Evolutionary conservation across 2,888 invertebrate species (phyloP).

Genomic region (Drosophila lacicola): DNA sequence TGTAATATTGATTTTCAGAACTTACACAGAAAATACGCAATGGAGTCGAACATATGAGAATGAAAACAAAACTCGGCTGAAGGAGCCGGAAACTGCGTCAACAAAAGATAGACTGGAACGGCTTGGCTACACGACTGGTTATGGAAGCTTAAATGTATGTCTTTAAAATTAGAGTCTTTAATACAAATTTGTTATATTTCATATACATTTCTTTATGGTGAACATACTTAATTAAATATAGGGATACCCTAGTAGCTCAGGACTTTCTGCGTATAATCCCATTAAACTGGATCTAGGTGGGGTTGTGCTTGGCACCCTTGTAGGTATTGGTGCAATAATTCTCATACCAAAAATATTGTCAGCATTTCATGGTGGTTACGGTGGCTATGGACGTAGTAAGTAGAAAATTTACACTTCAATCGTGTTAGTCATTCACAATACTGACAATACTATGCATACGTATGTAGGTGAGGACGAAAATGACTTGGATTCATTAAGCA

Average conservation of each 20-base stretch:
- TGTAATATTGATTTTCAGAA: conserved; percentile 43
- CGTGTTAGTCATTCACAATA: not conserved
- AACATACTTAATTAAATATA: conserved; percentile 28
- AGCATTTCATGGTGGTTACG: conserved; percentile 89
- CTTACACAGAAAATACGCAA: conserved; percentile 72
- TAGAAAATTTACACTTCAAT: not conserved
- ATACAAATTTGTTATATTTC: not conserved
- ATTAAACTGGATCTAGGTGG: conserved; percentile 93
- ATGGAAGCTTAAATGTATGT: conserved; percentile 82
- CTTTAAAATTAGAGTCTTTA: conserved; percentile 38
- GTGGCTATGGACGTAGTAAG: conserved; percentile 88
- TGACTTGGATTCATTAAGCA: conserved; percentile 87
- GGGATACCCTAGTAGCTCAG: conserved; percentile 85
- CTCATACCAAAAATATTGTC: conserved; percentile 92
- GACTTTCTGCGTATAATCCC: conserved; percentile 89
- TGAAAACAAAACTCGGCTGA: conserved; percentile 78
- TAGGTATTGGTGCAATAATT: conserved; percentile 92
- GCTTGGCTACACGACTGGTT: conserved; percentile 84
- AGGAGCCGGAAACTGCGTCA: conserved; percentile 74
- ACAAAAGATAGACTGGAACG: conserved; percentile 84
- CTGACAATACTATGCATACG: not conserved
- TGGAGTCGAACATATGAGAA: conserved; percentile 82
- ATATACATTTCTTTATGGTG: not conserved
- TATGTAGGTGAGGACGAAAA: conserved; percentile 87
- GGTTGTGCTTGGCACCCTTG: conserved; percentile 91